Evolutionary conservation across 2,888 invertebrate genomes (phyloP), one percentile per base, ranked within the genome.

Genomic region (Phasia obesa): DNA sequence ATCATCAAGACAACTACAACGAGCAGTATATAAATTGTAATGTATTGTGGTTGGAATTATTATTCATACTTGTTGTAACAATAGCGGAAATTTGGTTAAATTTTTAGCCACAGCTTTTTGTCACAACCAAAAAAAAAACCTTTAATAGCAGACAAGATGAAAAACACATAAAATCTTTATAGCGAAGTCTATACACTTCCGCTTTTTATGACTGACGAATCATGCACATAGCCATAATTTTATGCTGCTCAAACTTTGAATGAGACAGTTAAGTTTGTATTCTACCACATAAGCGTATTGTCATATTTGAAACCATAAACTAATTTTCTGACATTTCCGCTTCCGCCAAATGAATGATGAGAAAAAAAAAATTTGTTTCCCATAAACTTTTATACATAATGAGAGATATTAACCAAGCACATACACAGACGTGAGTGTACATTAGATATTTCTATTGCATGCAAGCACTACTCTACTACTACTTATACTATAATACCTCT

Each of bases 321-420:
- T 81, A 84, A 84, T 84, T 84, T 84, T 81, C 84, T 69, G 73
- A 69, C 84, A 84, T 80, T 73, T 84, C 84, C 84, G 84, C 62
- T 84, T 84, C 83, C 83, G 79, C 38, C 38, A 65, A 83, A 78
- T 78, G 27, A 70, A 55, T 64, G 62, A 51, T 59, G 17, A 6
- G 9, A 47, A 47, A 47, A 55, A 53, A 25, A 21, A 27, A 7
- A 27, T 49, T 23, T 21, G 51, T 57, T 51, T 51, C 5, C 1
- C 38, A 78, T 59, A 57, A 53, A 44, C 59, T 35, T 65, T 17
- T 42, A 38, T 51, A 25, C 69, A 55, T 6, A 62, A 27, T 31
- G 38, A 25, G 59, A 38, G 19, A 44, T 59, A 55, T 55, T 65
- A 47, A 49, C 1, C 23, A 25, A 23, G 11, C 59, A 59, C 21